Base-by-base conservation (phyloP, 2,113 vertebrate genomes). In the Tichodroma muraria region DNA sequence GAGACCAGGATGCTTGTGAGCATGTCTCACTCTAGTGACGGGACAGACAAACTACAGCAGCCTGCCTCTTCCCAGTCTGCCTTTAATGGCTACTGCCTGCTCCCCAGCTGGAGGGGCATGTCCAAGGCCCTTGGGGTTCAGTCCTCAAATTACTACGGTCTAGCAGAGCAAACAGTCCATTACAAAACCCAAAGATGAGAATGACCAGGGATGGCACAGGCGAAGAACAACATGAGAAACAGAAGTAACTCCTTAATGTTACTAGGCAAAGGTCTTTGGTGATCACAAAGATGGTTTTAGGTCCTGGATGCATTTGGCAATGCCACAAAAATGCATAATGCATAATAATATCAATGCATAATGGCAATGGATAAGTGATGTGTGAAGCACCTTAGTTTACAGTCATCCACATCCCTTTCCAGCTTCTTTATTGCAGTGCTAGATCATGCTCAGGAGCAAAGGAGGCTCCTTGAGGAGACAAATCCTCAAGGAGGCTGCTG, bases 21-120 rank as follows among this genome's bases (percentile, higher is more conserved):
- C 93, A 85, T 95, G 90, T 95, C 94, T 96, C 91, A 93, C 93
- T 93, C 96, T 97, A 95, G 94, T 95, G 94, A 94, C 94, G 86
- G 85, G 71, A 94, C 79, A 66, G 79, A 71, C 52, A 87, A 93
- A 97, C 94, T 97, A 30, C 95, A 97, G 38, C 81, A 95, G 47
- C 30, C 50, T 89, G n/a, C 33, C 37, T 22, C 79, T 76, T 87
- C 52, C 70, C 68, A 81, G 23, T 16, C 71, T 73, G 38, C 63
- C 22, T 90, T 49, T 35, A 38, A 38, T 59, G 78, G 50, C 70
- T 42, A 7, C 63, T 59, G 56, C 45, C 75, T 8, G 20, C 18
- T 82, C 20, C 42, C 15, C 6, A 1, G 16, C 6, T 65, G 70
- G 49, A 69, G 21, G 1, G 8, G 5, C 8, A 85, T 69, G 6